Evolutionary conservation across 2,113 vertebrate species (phyloP).

Genomic region (Pollimyrus isidori): DNA sequence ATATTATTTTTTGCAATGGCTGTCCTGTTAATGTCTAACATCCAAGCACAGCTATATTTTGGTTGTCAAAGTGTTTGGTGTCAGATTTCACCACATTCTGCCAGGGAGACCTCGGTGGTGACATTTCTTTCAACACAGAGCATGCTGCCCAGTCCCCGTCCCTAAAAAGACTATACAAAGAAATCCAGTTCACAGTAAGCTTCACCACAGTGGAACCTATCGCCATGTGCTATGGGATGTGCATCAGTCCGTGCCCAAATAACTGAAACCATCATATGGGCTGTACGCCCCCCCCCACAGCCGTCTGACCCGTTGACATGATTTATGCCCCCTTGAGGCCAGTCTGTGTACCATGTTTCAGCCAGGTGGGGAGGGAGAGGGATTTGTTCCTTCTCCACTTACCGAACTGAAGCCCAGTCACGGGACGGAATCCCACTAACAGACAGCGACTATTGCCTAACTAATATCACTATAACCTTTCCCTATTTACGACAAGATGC

Average conservation of each 20-base stretch:
- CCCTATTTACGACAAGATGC: conserved; percentile 37
- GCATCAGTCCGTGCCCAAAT: background rate
- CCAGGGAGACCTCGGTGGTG: background rate
- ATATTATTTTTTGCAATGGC: background rate
- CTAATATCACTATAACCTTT: conserved; percentile 36
- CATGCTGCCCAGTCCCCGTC: conserved; percentile 1
- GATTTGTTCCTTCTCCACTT: conserved; percentile 32
- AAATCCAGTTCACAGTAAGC: conserved; percentile 25
- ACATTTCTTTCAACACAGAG: conserved; percentile 1
- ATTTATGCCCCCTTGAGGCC: conserved; percentile 35
- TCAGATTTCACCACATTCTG: conserved; percentile 10
- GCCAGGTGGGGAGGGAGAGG: conserved; percentile 8
- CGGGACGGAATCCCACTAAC: conserved; percentile 9
- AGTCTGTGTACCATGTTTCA: conserved; percentile 26
- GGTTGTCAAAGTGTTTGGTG: background rate
- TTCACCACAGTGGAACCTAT: background rate
- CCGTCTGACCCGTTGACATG: conserved; percentile 29
- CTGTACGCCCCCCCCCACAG: background rate
- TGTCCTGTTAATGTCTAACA: conserved; percentile 3
- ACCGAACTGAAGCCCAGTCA: conserved; percentile 25
- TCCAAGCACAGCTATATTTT: conserved; percentile 5
- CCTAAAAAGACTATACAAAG: conserved; percentile 24
- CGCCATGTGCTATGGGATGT: conserved; percentile 23
- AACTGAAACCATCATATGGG: conserved; percentile 23
- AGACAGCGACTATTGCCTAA: background rate